Conservation (phyloP, 1,140 invertebrate genomes). For the Phymastichus coffea region DNA sequence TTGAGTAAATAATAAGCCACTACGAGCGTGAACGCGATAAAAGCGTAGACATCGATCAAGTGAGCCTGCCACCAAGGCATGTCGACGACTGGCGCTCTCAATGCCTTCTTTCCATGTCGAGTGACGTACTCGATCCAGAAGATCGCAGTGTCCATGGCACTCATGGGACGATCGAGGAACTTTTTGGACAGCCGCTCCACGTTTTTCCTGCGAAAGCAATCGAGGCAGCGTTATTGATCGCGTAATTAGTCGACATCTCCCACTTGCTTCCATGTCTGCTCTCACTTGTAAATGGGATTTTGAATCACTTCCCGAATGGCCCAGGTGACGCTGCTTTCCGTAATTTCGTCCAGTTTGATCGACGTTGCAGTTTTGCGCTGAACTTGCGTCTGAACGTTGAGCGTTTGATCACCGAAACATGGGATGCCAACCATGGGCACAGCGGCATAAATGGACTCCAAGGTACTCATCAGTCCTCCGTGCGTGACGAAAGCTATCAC, state of each 20-base stretch:
- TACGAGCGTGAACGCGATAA: background rate
- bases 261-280: background rate
- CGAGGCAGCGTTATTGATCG: background rate
- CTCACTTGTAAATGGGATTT: slow-evolving; percentile 41
- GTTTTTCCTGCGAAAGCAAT: slow-evolving; percentile 32
- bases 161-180: slow-evolving; percentile 40
- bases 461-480: slow-evolving; percentile 68
- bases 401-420: slow-evolving; percentile 67
- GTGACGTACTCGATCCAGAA: slow-evolving; percentile 51
- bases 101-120: no score
- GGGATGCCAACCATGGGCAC: slow-evolving; percentile 72
- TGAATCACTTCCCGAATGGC: slow-evolving; percentile 43
- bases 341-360: slow-evolving; percentile 46
- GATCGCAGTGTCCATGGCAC: slow-evolving; percentile 41
- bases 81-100: no score
- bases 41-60: no score
- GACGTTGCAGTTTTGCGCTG: slow-evolving; percentile 33
- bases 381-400: slow-evolving; percentile 46
- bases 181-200: slow-evolving; percentile 39
- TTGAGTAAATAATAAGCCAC: background rate
- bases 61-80: no score
- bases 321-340: slow-evolving; percentile 37
- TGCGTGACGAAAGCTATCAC: slow-evolving; percentile 69
- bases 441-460: slow-evolving; percentile 69
- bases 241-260: no score